Evolutionary conservation across 2,797 vertebrate genomes (phyloP), one percentile per base, ranked within the genome.

Genomic region (Pelobates cultripes): DNA sequence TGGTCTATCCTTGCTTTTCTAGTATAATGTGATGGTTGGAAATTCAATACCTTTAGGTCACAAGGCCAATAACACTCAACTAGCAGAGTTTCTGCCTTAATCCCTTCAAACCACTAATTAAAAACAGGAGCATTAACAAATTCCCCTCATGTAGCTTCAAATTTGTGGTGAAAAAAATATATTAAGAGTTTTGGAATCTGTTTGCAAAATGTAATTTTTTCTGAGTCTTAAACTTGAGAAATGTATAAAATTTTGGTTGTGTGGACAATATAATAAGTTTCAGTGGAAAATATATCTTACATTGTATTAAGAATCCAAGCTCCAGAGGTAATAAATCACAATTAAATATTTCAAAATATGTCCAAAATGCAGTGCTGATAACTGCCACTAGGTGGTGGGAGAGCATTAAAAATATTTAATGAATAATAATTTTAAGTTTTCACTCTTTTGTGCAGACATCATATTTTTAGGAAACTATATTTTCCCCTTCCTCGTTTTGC

Each of bases 91-190:
- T 64, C 68, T 77, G 69, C 47, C 41, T 72, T 41, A 72, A 77
- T 77, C 68, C 80, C 80, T 75, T 81, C 80, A 71, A 75, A 73
- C 71, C 75, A 53, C 75, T 82, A 82, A 82, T 82, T 82, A 82
- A 72, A 82, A 82, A 82, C 80, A 82, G 80, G 53, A 77, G 77
- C 75, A 82, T 77, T 82, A 81, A 75, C 69, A 82, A 57, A 76
- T 81, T 81, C 66, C 55, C 68, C 76, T 81, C 53, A 70, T 70
- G 66, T 70, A 71, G 69, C 71, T 57, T 77, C 45, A 63, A 66
- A 75, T 57, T 57, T 57, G 8, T 57, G 8, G 8, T 2, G 10
- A 2, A 5, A 5, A 5, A 5, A 2, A 28, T 76, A 12, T 57
- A 43, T 45, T 75, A 28, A 28, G n/a, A 51, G 44, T 40, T 51